A percentile compares a stretch with the other conserved stretches of the same genome.
Evolutionary conservation across 2,888 invertebrate genomes (phyloP).

Genomic region (Plusia festucae): DNA sequence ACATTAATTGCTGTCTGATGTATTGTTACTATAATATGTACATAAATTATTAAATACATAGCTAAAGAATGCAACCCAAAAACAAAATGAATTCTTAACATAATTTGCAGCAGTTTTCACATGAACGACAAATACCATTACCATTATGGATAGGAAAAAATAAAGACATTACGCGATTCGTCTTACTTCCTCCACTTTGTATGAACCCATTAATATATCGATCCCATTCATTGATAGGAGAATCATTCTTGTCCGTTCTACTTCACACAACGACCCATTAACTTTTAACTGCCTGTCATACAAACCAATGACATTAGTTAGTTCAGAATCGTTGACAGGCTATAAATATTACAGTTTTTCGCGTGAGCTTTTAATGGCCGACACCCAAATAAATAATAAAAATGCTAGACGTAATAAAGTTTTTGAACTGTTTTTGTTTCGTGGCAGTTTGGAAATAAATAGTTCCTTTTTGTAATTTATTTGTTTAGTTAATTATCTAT

Average conservation of each 20-base stretch:
- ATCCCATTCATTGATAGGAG: constrained; percentile 23
- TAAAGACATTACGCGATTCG: neutral
- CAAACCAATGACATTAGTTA: constrained; percentile 47
- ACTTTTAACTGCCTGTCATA: constrained; percentile 38
- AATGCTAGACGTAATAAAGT: constrained; percentile 22
- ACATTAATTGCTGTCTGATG: too few relatives aligned
- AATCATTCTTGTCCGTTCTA: constrained; percentile 42
- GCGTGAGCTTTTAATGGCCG: constrained; percentile 35
- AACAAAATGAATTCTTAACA: neutral
- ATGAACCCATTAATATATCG: constrained; percentile 19
- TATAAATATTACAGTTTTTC: constrained; percentile 50
- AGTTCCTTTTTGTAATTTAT: neutral
- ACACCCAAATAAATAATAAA: constrained; percentile 39
- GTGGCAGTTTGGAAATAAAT: constrained; percentile 6
- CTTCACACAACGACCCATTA: constrained; percentile 45
- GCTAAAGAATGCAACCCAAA: too few relatives aligned
- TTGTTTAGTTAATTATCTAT: neutral
- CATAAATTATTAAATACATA: too few relatives aligned
- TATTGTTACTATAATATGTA: too few relatives aligned
- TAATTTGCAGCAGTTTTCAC: neutral
- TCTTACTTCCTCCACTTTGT: constrained; percentile 21
- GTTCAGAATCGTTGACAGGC: constrained; percentile 34
- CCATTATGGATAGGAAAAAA: constrained; percentile 3
- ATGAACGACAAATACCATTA: neutral
- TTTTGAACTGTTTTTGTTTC: neutral